A percentile compares a stretch with the other conserved stretches of the same genome.
These are phyloP conservation scores for Orthosia cruda DNA, from an alignment of 2,888 invertebrate genomes.

Conservation along the genomic window DNA sequence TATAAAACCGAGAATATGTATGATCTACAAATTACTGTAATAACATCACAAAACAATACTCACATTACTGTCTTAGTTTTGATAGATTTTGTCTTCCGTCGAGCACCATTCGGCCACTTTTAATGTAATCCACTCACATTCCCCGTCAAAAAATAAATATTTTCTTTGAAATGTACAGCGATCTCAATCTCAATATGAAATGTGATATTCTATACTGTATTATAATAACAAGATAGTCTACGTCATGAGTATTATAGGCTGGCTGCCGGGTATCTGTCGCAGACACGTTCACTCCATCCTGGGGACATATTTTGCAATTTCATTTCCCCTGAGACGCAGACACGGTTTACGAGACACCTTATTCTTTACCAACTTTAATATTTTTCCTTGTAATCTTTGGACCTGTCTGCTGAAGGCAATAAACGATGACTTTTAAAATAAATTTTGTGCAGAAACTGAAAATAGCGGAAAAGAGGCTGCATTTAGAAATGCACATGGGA, in stretches of 20 bases:
- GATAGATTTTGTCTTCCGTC: background rate
- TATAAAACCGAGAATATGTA: background rate
- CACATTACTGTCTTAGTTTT: no score
- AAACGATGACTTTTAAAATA: conserved; percentile 56
- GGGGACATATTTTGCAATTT: conserved; percentile 88
- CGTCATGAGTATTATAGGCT: conserved; percentile 60
- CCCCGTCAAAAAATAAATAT: conserved; percentile 15
- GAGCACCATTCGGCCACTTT: background rate
- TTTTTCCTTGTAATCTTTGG: conserved; percentile 82
- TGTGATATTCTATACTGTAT: conserved; percentile 39
- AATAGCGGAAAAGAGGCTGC: conserved; percentile 4
- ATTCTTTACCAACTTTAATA: conserved; percentile 84
- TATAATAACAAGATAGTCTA: conserved; percentile 54
- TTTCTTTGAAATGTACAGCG: conserved; percentile 43
- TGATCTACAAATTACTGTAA: no score
- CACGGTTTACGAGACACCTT: conserved; percentile 83
- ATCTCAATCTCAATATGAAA: conserved; percentile 48
- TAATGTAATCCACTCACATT: conserved; percentile 2
- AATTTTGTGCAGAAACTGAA: conserved; percentile 9
- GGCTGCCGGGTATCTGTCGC: conserved; percentile 61
- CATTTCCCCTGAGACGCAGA: conserved; percentile 85
- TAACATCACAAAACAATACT: background rate
- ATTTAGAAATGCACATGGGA: background rate
- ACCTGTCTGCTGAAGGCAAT: conserved; percentile 71
- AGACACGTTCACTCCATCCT: conserved; percentile 81